phyloP scores from a whole-genome alignment of 2,113 vertebrate species.

The Myodes glareolus region DNA sequence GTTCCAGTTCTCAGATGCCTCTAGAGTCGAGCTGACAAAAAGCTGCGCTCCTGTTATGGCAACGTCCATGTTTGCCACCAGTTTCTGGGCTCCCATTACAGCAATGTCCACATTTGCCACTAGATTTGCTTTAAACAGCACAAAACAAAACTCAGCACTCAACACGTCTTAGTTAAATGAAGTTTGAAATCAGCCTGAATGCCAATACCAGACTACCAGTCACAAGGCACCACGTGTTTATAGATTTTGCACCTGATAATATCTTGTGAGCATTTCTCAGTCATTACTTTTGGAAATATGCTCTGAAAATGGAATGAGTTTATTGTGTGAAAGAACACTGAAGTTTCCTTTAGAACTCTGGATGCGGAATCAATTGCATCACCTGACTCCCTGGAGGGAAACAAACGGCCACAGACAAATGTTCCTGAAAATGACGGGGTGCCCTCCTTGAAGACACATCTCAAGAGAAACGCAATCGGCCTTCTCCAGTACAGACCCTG shows the following conservation, averaged over 20 bases:
- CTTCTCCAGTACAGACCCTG: neutral
- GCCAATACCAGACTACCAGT: neutral
- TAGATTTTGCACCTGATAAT: neutral
- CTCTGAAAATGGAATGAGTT: neutral
- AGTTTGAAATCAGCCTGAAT: neutral
- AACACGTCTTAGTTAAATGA: neutral
- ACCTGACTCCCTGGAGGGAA: neutral
- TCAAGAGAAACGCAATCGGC: neutral
- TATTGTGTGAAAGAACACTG: conserved; percentile 3
- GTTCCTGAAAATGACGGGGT: neutral
- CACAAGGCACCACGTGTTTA: neutral
- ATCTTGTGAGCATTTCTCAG: conserved; percentile 21
- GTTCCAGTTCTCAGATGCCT: neutral
- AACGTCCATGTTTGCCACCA: neutral
- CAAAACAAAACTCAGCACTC: conserved; percentile 10
- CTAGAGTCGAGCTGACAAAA: neutral
- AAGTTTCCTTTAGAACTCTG: neutral
- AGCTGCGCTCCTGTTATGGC: neutral
- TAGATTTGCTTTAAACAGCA: neutral
- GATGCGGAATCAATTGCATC: neutral
- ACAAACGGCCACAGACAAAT: neutral
- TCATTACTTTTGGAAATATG: neutral
- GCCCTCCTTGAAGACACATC: neutral
- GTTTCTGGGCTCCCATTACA: neutral
- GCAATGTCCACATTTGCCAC: neutral